phyloP scores from a whole-genome alignment of 2,113 vertebrate genomes.

The Spilogale gracilis region DNA sequence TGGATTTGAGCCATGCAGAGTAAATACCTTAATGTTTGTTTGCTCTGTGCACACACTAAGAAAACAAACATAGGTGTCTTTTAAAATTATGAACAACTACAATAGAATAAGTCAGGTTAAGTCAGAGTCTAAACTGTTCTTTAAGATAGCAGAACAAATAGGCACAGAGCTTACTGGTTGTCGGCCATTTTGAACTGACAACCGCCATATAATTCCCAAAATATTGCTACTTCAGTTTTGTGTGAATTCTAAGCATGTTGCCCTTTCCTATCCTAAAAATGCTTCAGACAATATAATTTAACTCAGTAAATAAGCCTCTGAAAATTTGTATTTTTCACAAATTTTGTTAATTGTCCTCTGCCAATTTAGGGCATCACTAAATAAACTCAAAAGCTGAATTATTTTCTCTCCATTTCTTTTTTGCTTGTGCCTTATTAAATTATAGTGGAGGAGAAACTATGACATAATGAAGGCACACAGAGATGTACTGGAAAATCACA shows the following conservation, averaged over 20 bases:
- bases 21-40: constrained; percentile 76
- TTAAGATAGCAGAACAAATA: constrained; percentile 67
- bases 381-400: background rate
- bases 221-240: constrained; percentile 24
- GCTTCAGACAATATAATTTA: constrained; percentile 44
- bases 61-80: constrained; percentile 61
- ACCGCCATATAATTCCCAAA: constrained; percentile 19
- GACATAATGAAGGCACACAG: constrained; percentile 13
- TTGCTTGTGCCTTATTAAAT: constrained; percentile 58
- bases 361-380: constrained; percentile 13
- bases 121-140: constrained; percentile 58
- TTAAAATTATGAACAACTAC: constrained; percentile 72
- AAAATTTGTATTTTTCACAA: constrained; percentile 54
- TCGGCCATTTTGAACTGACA: background rate
- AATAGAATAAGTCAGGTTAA: constrained; percentile 46
- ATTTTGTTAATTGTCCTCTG: constrained; percentile 51
- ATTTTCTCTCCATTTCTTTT: constrained; percentile 28
- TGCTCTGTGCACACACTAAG: constrained; percentile 66
- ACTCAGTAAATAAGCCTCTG: background rate
- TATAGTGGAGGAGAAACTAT: constrained; percentile 23
- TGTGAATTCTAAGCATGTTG: background rate
- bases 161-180: background rate
- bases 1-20: constrained; percentile 70
- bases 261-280: background rate
- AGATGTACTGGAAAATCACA: constrained; percentile 38